Evolutionary conservation across 2,797 vertebrate genomes (phyloP).

Genomic region (Sebastes kiyomatsui): DNA sequence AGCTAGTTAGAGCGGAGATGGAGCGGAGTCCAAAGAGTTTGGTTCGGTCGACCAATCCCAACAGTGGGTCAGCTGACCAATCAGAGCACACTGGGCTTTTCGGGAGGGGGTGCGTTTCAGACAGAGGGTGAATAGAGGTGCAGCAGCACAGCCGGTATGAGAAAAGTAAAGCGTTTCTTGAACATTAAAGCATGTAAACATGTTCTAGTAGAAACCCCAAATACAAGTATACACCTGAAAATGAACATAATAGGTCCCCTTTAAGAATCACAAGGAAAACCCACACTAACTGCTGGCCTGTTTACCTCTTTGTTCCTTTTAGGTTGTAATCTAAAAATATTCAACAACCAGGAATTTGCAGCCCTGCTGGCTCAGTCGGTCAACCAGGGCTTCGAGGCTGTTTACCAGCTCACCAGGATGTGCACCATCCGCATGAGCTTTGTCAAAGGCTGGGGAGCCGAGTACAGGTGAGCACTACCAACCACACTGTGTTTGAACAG

Average conservation of each 20-base stretch:
- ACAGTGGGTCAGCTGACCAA: no score
- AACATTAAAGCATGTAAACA: no score
- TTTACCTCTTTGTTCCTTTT: conserved; percentile 8
- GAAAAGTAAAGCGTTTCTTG: no score
- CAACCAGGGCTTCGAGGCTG: conserved; percentile 98
- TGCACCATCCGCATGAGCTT: conserved; percentile 99
- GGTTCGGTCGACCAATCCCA: no score
- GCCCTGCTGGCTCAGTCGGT: conserved; percentile 98
- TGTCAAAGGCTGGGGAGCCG: conserved; percentile 99
- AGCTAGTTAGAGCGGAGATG: no score
- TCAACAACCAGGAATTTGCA: conserved; percentile 99
- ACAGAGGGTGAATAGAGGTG: no score
- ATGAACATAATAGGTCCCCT: background rate
- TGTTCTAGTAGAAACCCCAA: no score
- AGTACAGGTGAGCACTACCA: conserved; percentile 89
- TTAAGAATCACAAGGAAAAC: background rate
- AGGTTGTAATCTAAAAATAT: conserved; percentile 99
- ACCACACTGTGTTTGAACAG: background rate
- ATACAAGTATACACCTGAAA: background rate
- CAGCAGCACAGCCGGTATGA: no score
- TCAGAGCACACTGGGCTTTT: no score
- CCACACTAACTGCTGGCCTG: background rate
- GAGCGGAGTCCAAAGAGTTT: no score
- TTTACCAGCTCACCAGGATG: conserved; percentile 99
- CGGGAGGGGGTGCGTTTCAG: no score